Base-by-base conservation (phyloP, 2,113 vertebrate genomes). In the Nematolebias whitei region DNA sequence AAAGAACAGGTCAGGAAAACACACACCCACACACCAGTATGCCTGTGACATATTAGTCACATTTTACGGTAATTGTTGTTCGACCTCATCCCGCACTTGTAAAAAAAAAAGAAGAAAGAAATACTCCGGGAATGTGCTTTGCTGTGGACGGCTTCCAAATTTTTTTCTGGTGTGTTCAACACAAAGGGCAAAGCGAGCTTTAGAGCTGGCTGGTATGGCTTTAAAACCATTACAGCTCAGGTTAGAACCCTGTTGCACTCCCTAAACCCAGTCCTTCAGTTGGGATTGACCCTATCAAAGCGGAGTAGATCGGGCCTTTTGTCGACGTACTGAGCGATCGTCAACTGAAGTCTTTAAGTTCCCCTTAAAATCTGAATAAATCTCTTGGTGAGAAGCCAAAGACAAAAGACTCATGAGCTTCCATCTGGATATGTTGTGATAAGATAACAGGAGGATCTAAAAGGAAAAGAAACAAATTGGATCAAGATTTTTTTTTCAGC, bases 11-110 rank as follows among this genome's bases (percentile, higher is more conserved):
- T 87, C 64, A 87, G 83, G 78, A 81, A 82, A 85, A 63, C 59
- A 64, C 70, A 39, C 51, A 49, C 47, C 20, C 47, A 79, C 85
- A 89, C 83, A 90, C 61, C 74, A 83, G 80, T 70, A 78, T 85
- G 90, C 89, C 91, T 91, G 88, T 92, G 91, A 93, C 90, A 89
- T 90, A 91, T 93, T 93, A 92, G 90, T 91, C 91, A 91, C 90
- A 89, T 91, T 91, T 92, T 93, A 92, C 90, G 88, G 90, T 92
- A 93, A 92, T 91, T 92, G 91, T 92, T 93, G 88, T 90, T 92
- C 83, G 83, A 91, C 89, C 89, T 85, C 88, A 88, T 89, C 84
- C 87, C 85, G 87, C 87, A 87, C 88, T 88, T 92, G 85, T 87
- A 82, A 87, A 90, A 87, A 82, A 47, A 47, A 53, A 68, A 82